Percentiles rank a stretch among this genome's conserved stretches.
Conservation (phyloP, 2,797 vertebrate species). For the Cheirogaleus major region DNA sequence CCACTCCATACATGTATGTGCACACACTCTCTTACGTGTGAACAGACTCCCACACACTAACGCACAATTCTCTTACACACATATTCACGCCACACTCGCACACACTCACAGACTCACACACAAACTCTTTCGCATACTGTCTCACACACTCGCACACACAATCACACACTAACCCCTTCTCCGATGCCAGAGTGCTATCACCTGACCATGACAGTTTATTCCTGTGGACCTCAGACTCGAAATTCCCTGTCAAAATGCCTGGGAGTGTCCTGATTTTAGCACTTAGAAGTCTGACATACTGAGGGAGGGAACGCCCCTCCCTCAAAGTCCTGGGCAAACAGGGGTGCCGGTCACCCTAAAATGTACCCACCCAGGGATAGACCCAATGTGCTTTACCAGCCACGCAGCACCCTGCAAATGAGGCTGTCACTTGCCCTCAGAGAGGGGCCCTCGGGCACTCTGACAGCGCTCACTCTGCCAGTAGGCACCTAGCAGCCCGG, state of each 20-base stretch:
- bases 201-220: not conserved
- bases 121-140: not conserved
- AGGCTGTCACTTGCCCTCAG: not conserved
- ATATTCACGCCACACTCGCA: not conserved
- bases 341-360: not conserved
- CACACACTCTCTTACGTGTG: not conserved
- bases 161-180: not conserved
- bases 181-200: not conserved
- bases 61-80: not conserved
- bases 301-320: too few relatives aligned
- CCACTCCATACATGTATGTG: not conserved
- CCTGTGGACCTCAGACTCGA: not conserved
- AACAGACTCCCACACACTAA: not conserved
- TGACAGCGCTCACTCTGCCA: not conserved
- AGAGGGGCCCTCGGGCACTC: not conserved
- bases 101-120: not conserved
- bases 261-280: not conserved
- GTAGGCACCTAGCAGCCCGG: not conserved
- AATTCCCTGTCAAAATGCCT: not conserved
- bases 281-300: not conserved
- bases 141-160: not conserved
- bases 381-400: not conserved
- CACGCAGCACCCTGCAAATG: not conserved
- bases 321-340: not conserved
- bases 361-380: not conserved